Base-by-base conservation (phyloP, 2,888 invertebrate species). In the Odontocolon sp. region DNA sequence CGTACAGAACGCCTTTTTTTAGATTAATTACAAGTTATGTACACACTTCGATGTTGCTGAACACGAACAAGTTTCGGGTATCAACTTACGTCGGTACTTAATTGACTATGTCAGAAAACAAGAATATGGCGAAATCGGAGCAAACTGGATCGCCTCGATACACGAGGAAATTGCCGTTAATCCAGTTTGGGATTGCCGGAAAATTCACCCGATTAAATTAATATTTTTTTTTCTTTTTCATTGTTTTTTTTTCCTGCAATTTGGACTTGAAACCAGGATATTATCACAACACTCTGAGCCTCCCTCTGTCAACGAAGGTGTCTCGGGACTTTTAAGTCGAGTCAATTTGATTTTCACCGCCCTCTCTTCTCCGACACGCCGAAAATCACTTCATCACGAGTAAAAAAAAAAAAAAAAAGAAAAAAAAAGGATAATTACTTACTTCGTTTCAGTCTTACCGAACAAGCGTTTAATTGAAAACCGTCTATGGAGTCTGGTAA, bases 271-370 rank as follows among this genome's bases (percentile, higher is more conserved):
- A 54, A 47, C 18, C 52, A 56, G 33, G 56, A 61, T 38, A 54
- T 69, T 80, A 78, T 80, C 78, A 78, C 80, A 78, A 76, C 57
- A 69, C 38, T 42, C 14, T 28, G 68, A 67, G 57, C 45, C 52
- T 18, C 21, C 31, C 36, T 42, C 1, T 14, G 23, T 63, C 38
- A 63, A 54, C 33, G 38, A 26, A 6, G 21, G 3, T 5, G 42
- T 57, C 36, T 50, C 28, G 11, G n/a, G 9, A 8, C 8, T 59
- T 26, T 11, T 18, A 9, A 18, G 11, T 38, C 21, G 26, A n/a
- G 47, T 47, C 23, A 23, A 50, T 28, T 23, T 4, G 28, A 4
- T 28, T 28, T 28, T 6, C 28, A 28, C 3, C 28, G 28, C 3
- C 6, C 6, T 28, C 6, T 14, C 11, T 70, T 38, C 23, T 18